Evolutionary conservation across 2,888 invertebrate species (phyloP), one percentile per base, ranked within the genome.

Genomic region (Lepidonotus clava): DNA sequence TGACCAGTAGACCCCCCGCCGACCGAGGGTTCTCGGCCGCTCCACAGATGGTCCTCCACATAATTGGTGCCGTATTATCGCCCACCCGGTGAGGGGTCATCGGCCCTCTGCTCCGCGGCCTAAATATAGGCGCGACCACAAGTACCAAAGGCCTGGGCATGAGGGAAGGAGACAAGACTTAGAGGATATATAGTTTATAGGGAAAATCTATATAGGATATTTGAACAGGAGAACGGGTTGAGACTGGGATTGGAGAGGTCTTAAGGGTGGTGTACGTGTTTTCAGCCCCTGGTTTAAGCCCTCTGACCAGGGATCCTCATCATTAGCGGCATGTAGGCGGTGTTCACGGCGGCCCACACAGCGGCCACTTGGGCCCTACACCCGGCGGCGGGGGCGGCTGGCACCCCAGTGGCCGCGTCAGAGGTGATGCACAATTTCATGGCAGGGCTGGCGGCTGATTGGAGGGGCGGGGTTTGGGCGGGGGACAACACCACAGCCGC

Each of bases 391-490:
- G 6, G 24, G 11, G 51, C 24, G n/a, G n/a, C n/a, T n/a, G n/a
- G n/a, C n/a, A n/a, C n/a, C n/a, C 5, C 41, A 28, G 80, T 2
- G n/a, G 46, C 46, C 18, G 46, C 80, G 34, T 46, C 80, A 51
- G 80, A 80, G 80, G 80, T 51, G 80, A 80, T 80, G 80, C 80
- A 80, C 80, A 80, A 80, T 80, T 80, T 80, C 80, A 80, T 80
- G 80, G 46, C 80, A 80, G 46, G 46, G 24, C 34, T 80, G 46
- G 24, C 46, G 80, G n/a, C 80, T 80, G 80, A 80, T 80, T 80
- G 46, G 38, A 46, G 80, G 80, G 80, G 80, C 46, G 80, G 41
- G 24, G 46, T 41, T 28, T 66, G 66, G n/a, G 71, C 38, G 11
- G 34, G 38, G 14, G 18, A 38, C 71, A 71, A 38, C 28, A n/a